Conservation (phyloP, 2,888 invertebrate species). For the Tetanocera ferruginea region DNA sequence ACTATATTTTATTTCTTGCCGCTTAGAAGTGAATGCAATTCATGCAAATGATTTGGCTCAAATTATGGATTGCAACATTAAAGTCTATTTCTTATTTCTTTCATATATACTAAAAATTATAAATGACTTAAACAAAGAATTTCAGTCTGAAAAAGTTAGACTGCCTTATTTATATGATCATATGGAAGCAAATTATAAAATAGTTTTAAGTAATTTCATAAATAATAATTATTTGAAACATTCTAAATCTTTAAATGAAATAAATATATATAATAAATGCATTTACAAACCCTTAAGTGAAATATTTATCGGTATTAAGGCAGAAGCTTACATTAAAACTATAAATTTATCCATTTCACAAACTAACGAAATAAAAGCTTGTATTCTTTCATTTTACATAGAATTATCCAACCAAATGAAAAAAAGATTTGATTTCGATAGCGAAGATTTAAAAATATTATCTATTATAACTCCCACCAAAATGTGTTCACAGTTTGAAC, state of each 20-base stretch:
- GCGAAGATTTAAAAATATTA: too few species aligned
- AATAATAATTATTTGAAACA: constrained; percentile 27
- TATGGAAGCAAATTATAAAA: constrained; percentile 43
- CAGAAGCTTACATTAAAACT: constrained; percentile 12
- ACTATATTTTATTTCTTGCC: constrained; percentile 40
- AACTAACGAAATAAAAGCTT: too few species aligned
- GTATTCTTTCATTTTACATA: too few species aligned
- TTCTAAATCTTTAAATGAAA: constrained; percentile 19
- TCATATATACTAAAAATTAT: constrained; percentile 45
- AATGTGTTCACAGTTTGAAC: too few species aligned
- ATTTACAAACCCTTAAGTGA: constrained; percentile 21
- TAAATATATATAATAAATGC: constrained; percentile 15
- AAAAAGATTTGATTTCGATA: too few species aligned
- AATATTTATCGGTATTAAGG: constrained; percentile 37
- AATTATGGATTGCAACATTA: constrained; percentile 24
- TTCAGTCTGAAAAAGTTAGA: too few species aligned
- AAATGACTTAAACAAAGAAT: too few species aligned
- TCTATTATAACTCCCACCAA: too few species aligned
- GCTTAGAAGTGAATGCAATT: constrained; percentile 37
- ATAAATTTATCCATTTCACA: constrained; percentile 5
- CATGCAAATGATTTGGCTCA: constrained; percentile 30
- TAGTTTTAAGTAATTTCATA: constrained; percentile 42
- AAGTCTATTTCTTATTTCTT: constrained; percentile 41
- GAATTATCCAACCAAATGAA: too few species aligned
- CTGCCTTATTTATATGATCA: constrained; percentile 41